phyloP scores from a whole-genome alignment of 2,888 invertebrate species.

The Lithophane ornitopus region DNA sequence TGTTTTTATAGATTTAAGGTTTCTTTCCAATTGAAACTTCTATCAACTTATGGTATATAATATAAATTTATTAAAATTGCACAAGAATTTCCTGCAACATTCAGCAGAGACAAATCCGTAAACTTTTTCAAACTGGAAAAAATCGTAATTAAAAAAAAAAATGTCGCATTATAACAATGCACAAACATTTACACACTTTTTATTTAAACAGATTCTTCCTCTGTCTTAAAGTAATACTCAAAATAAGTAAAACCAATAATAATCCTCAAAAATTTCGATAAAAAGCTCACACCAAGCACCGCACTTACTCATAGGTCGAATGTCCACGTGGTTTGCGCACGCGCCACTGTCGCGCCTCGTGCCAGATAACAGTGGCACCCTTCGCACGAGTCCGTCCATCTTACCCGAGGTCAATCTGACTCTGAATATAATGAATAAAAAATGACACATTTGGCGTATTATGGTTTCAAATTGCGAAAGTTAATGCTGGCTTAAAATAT shows the following conservation, averaged over 20 bases:
- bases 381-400: constrained; percentile 54
- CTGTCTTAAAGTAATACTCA: neutral
- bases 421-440: constrained; percentile 54
- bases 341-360: constrained; percentile 75
- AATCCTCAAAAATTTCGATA: constrained; percentile 26
- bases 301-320: constrained; percentile 66
- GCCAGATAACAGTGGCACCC: constrained; percentile 67
- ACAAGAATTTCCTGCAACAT: neutral
- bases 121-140: neutral
- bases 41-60: no score
- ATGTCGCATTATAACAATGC: neutral
- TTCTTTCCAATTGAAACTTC: no score
- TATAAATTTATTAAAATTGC: neutral
- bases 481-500: neutral
- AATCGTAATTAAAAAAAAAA: neutral
- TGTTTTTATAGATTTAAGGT: no score
- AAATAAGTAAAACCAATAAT: neutral
- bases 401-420: constrained; percentile 58
- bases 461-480: neutral
- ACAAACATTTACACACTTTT: no score
- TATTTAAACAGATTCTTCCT: no score
- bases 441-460: constrained; percentile 7
- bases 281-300: constrained; percentile 44
- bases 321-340: constrained; percentile 81
- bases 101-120: no score